These are phyloP conservation scores for Busseola fusca DNA, from an alignment of 2,888 invertebrate genomes.

Conservation along the genomic window DNA sequence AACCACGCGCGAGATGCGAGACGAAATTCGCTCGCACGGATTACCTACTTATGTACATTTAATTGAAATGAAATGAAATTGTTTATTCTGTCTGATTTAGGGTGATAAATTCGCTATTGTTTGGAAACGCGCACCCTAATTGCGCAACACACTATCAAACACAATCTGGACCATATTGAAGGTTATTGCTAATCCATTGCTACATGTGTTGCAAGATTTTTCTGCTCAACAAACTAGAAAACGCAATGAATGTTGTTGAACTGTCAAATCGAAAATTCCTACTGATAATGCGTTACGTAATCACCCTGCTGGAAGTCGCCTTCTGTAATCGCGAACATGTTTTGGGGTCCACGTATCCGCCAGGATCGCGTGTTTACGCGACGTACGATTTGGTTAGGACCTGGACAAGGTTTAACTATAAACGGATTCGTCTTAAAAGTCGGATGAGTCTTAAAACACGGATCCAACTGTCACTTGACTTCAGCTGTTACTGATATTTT, in stretches of 20 bases:
- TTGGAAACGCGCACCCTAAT: background rate
- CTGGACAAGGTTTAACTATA: background rate
- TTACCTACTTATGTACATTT: background rate
- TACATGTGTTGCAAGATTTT: background rate
- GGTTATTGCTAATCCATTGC: background rate
- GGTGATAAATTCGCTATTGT: too few relatives aligned
- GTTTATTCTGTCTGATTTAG: background rate
- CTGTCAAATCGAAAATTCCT: background rate
- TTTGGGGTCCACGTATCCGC: background rate
- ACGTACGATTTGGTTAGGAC: background rate
- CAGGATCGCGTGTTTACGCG: background rate
- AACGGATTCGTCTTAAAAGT: too few relatives aligned
- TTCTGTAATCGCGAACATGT: too few relatives aligned
- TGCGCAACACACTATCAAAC: background rate
- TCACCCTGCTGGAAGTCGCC: too few relatives aligned
- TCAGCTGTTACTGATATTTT: background rate
- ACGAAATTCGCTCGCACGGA: background rate
- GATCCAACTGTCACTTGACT: background rate
- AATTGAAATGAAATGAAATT: background rate
- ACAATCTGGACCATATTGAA: background rate
- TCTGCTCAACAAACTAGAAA: background rate
- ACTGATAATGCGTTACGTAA: too few relatives aligned
- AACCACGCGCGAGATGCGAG: background rate
- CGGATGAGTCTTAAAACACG: background rate
- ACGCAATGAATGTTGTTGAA: too few relatives aligned